These are phyloP conservation scores for Chalcosyrphus nemorum DNA, from an alignment of 2,888 invertebrate species.

Conservation along the genomic window DNA sequence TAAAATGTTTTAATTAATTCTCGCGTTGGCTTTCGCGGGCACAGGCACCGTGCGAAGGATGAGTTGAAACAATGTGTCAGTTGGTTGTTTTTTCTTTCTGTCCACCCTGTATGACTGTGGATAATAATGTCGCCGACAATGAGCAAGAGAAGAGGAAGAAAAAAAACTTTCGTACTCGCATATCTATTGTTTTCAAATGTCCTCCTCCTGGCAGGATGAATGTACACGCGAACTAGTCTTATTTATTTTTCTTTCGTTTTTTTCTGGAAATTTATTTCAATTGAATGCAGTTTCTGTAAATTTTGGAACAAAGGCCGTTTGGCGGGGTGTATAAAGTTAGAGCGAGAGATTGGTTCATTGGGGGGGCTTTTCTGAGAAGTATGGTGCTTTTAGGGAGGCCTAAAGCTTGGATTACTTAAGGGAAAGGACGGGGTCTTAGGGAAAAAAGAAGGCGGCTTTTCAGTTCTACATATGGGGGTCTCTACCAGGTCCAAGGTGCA, in stretches of 20 bases:
- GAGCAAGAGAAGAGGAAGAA: slow-evolving; percentile 1
- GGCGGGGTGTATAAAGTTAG: too few species aligned
- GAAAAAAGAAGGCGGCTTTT: too few species aligned
- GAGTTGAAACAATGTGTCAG: slow-evolving; percentile 51
- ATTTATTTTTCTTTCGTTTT: slow-evolving; percentile 17
- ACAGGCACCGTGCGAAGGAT: neutral
- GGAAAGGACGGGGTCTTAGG: too few species aligned
- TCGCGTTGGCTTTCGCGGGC: slow-evolving; percentile 50
- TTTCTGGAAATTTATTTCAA: slow-evolving; percentile 23
- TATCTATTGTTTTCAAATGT: slow-evolving; percentile 44
- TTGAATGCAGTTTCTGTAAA: slow-evolving; percentile 13
- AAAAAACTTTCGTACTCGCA: neutral
- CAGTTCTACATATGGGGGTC: too few species aligned
- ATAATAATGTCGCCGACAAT: slow-evolving; percentile 52
- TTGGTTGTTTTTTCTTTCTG: neutral
- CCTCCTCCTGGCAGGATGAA: slow-evolving; percentile 21
- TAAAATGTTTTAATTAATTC: slow-evolving; percentile 72
- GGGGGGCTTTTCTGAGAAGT: too few species aligned
- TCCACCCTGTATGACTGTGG: slow-evolving; percentile 21
- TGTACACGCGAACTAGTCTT: slow-evolving; percentile 6
- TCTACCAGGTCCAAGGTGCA: too few species aligned
- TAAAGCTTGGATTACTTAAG: too few species aligned
- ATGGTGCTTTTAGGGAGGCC: too few species aligned
- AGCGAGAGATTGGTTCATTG: too few species aligned
- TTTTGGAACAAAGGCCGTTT: neutral